A percentile compares a stretch with the other conserved stretches of the same genome.
Evolutionary conservation across 2,113 vertebrate species (phyloP).

Genomic region (Pedionomus torquatus): DNA sequence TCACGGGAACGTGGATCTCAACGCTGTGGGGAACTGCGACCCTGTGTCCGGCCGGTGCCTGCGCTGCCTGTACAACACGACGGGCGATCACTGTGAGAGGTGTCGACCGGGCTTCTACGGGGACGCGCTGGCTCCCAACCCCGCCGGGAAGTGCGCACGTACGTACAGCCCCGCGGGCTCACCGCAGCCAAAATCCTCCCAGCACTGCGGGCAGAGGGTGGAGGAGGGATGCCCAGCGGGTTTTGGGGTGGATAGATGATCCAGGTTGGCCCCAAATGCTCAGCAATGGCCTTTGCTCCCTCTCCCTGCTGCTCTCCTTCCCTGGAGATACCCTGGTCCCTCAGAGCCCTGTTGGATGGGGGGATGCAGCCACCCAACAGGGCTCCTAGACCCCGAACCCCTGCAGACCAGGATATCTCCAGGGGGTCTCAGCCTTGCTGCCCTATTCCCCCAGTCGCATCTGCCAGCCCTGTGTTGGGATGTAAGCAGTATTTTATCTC

Average conservation of each 20-base stretch:
- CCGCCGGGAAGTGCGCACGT: constrained; percentile 80
- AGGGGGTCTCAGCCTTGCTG: fast-evolving
- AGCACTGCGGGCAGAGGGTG: neutral
- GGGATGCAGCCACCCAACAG: fast-evolving
- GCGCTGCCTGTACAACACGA: constrained; percentile 86
- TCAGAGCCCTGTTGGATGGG: neutral
- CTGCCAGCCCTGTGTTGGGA: neutral
- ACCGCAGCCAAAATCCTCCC: neutral
- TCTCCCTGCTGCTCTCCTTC: neutral
- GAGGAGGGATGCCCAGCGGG: neutral
- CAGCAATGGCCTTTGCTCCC: neutral
- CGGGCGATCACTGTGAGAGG: constrained; percentile 80
- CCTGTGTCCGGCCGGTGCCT: constrained; percentile 83
- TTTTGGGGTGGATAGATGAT: neutral
- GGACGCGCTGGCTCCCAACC: constrained; percentile 65
- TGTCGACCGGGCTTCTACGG: constrained; percentile 86
- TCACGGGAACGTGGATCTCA: constrained; percentile 85
- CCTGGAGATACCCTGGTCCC: neutral
- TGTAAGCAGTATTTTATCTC: neutral
- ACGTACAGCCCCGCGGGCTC: neutral
- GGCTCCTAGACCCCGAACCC: too few species aligned
- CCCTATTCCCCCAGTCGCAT: neutral
- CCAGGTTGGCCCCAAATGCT: neutral
- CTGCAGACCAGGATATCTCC: too few species aligned
- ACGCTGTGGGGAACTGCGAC: constrained; percentile 88